A percentile compares a stretch with the other conserved stretches of the same genome.
Evolutionary conservation across 2,888 invertebrate species (phyloP).

Genomic region (Ethmia dodecea): DNA sequence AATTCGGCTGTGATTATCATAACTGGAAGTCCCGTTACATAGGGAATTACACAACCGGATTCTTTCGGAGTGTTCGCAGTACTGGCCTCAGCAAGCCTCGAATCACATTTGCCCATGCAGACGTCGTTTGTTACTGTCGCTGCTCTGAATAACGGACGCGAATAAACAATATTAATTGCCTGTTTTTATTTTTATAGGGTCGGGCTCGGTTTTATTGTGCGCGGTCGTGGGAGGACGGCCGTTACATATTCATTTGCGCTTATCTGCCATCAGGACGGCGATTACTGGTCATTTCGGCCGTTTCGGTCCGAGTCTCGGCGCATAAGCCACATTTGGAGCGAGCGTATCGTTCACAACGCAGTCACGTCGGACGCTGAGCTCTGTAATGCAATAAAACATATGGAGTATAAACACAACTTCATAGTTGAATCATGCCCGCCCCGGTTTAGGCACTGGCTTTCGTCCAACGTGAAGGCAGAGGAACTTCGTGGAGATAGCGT

Average conservation of each 20-base stretch:
- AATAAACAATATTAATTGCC: conserved; percentile 72
- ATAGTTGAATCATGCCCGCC: conserved; percentile 52
- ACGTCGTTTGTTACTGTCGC: conserved; percentile 60
- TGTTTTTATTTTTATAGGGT: conserved; percentile 66
- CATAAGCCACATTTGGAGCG: conserved; percentile 50
- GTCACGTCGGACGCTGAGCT: conserved; percentile 39
- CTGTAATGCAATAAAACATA: conserved; percentile 45
- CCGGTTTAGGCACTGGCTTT: conserved; percentile 58
- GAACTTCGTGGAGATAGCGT: conserved; percentile 40
- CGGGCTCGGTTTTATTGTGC: conserved; percentile 50
- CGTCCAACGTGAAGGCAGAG: conserved; percentile 55
- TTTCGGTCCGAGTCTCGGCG: conserved; percentile 39
- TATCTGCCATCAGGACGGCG: conserved; percentile 62
- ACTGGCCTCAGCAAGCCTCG: conserved; percentile 7
- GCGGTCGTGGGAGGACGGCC: conserved; percentile 63
- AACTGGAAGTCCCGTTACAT: conserved; percentile 73
- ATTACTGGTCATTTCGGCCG: conserved; percentile 59
- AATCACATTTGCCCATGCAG: conserved; percentile 48
- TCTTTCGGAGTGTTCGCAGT: conserved; percentile 14
- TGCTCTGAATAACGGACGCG: conserved; percentile 64
- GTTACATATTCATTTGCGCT: conserved; percentile 72
- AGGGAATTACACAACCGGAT: conserved; percentile 69
- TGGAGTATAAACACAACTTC: conserved; percentile 40
- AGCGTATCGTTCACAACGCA: conserved; percentile 32
- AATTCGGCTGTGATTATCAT: conserved; percentile 74